A percentile compares a stretch with the other conserved stretches of the same genome.
Conservation (phyloP, 2,888 invertebrate species). For the Noctua pronuba region DNA sequence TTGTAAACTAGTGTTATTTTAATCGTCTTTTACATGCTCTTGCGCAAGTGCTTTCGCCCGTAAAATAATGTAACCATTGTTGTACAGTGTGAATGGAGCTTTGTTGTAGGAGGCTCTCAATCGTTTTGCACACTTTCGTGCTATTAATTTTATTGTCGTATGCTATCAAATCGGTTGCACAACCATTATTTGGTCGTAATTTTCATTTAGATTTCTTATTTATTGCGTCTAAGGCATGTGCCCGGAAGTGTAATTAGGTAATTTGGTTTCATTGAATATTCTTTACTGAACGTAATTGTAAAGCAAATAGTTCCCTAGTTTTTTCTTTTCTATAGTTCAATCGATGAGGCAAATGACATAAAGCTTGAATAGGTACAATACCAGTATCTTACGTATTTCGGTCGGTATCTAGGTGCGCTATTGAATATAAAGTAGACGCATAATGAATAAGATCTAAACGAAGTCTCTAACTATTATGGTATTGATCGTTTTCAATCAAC, state of each 20-base stretch:
- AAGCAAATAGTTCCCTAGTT: conserved; percentile 5
- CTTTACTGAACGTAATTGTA: conserved; percentile 3
- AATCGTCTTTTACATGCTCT: conserved; percentile 83
- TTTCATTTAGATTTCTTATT: conserved; percentile 67
- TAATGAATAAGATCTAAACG: conserved; percentile 23
- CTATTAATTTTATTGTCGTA: conserved; percentile 75
- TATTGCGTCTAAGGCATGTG: conserved; percentile 39
- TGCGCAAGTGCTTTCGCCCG: conserved; percentile 85
- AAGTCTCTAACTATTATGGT: conserved; percentile 6
- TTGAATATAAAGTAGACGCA: conserved; percentile 33
- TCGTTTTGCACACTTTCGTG: conserved; percentile 76
- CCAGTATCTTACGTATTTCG: conserved; percentile 28
- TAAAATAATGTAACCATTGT: conserved; percentile 88
- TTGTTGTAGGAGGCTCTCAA: conserved; percentile 82
- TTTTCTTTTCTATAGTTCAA: conserved; percentile 3
- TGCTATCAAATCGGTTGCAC: conserved; percentile 71
- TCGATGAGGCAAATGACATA: not conserved
- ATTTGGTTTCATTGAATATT: conserved; percentile 36
- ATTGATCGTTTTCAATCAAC: conserved; percentile 29
- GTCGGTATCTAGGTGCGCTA: conserved; percentile 12
- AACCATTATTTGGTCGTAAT: conserved; percentile 61
- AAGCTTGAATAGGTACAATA: conserved; percentile 6
- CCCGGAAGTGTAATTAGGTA: conserved; percentile 45
- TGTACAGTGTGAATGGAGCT: conserved; percentile 80
- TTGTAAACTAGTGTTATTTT: too few species aligned